Base-by-base conservation (phyloP, 2,113 vertebrate species). In the Romanogobio albipinnatus region DNA sequence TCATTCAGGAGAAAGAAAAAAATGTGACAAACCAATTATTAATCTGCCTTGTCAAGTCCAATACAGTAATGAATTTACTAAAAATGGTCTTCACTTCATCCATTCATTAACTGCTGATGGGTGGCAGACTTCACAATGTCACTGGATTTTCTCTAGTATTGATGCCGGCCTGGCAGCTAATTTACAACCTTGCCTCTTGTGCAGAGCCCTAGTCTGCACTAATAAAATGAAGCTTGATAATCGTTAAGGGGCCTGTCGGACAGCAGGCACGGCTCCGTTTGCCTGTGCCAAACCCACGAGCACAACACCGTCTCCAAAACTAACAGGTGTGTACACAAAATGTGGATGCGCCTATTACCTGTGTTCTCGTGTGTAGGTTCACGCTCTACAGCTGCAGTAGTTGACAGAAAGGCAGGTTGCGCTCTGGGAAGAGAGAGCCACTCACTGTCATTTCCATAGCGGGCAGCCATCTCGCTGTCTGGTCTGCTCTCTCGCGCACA, bases 41-140 rank as follows among this genome's bases (percentile, higher is more conserved):
- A 95, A 94, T 95, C 93, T 94, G 92, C 92, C 91, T 91, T 92
- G 93, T 94, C 95, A 92, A 93, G 92, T 94, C 93, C 93, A 94
- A 95, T 94, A 93, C 91, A 93, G 92, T 93, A 95, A 96, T 95
- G 92, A 95, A 95, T 96, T 95, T 94, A 95, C 93, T 94, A 93
- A 91, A 87, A 93, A 93, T 89, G 93, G 93, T 92, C 92, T 94
- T 92, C 93, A 95, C 93, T 95, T 92, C 92, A 93, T 94, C 93
- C 93, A 88, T 96, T 96, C 94, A 96, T 96, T 94, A 96, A 96
- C 92, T 95, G 93, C 93, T 94, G 94, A 95, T 93, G 92, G 94
- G 92, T 92, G 91, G 91, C 94, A 96, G 93, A 94, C 92, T 93
- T 93, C 92, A 94, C 94, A 93, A 93, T 94, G 94, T 95, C 94